Evolutionary conservation across 2,888 invertebrate species (phyloP), one percentile per base, ranked within the genome.

Genomic region (Escarpia spicata): DNA sequence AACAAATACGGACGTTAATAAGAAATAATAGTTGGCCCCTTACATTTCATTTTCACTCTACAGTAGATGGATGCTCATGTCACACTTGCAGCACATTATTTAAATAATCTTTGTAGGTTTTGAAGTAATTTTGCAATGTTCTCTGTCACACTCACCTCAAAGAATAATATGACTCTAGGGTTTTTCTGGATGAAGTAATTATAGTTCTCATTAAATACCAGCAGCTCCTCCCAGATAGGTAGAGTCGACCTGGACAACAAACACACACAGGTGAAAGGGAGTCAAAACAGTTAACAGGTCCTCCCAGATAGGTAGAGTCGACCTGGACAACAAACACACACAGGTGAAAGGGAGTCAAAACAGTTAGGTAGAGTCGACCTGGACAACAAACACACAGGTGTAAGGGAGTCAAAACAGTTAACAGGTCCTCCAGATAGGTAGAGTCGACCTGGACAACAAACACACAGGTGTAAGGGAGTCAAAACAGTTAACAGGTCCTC

Each of bases 221-320:
- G 95, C 91, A 97, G 96, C 95, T 98, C 98, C 95, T 98, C 97
- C 98, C 98, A 98, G 2, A 97, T 95, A 6, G 97, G 97, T 89
- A 96, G 94, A 8, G 95, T 95, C 12, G 96, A 96, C 92, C 96
- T 96, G 94, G 43, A 93, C 37, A 37, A 37, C 37, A 37, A 37
- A 37, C 37, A 37, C 37, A 37, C 90, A 43, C 2, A 43, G 31
- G 37, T 9, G 90, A 12, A 43, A 90, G 43, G 10, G 12, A 37
- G 43, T 90, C 12, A 31, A 92, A 8, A 58, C 3, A 91, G 19
- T 91, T 91, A 44, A 19, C 6, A 91, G 26, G 95, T 98, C 98
- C 95, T 98, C 97, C 98, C 98, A 98, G 2, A 97, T 95, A 6
- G 97, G 97, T 89, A 96, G 94, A 6, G 95, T 95, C 12, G 96